Evolutionary conservation across 1,140 invertebrate species (phyloP), one percentile per base, ranked within the genome.

Genomic region (Agrilus planipennis): DNA sequence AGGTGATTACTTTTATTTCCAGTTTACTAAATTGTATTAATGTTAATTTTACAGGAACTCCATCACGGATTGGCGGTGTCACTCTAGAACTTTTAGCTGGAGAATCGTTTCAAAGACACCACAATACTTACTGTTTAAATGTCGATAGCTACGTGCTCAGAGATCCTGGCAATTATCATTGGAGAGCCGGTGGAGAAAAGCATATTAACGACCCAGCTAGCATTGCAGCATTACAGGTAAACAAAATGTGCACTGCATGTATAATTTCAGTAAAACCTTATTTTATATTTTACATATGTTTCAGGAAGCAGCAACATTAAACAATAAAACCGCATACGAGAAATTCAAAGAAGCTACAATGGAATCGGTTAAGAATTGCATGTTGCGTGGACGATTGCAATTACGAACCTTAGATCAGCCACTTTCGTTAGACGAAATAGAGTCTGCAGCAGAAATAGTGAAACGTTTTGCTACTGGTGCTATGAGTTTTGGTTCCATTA

Each of bases 181-280:
- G 92, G 92, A 74, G 94, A 54, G 78, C 81, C 45, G 95, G 94
- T 2, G 95, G 95, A 9, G 95, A 99, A 67, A 92, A 92, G 52
- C 95, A 99, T 64, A 84, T 98, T 51, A 99, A 98, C 61, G 92
- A 98, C 62, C 95, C 95, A 0, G 64, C 77, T 27, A 89, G 89
- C 46, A 89, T 99, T 57, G 90, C 89, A 21, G 89, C 85, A 57
- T 65, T 96, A n/a, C 89, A 91, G 66, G 76, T 77, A 63, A 53
- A 27, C 25, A 17, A 34, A n/a, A 14, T n/a, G n/a, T n/a, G n/a
- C n/a, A n/a, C n/a, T n/a, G n/a, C n/a, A n/a, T 25, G 15, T 1
- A 37, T 16, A 23, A 11, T 1, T 19, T 39, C 25, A 11, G 18
- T 11, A 20, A 27, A 19, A 12, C 11, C 9, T 34, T 41, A 18